These are phyloP conservation scores for Callipepla californica DNA, from an alignment of 2,113 vertebrate species.

Conservation along the genomic window DNA sequence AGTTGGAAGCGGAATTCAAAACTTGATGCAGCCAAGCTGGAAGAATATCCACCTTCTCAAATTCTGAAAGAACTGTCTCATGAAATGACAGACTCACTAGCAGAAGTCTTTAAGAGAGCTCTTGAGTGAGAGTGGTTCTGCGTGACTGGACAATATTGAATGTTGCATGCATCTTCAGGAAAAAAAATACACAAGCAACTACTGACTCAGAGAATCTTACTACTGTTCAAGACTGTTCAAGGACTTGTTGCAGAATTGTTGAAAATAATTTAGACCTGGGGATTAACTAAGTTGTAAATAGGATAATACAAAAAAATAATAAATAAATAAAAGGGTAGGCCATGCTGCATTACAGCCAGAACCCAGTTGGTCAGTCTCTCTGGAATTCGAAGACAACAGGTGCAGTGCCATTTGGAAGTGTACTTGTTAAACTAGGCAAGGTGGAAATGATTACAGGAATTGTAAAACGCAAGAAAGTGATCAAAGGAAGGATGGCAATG, in stretches of 20 bases:
- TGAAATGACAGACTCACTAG: not conserved
- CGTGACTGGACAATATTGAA: not conserved
- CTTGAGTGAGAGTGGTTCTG: not conserved
- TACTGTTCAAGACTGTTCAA: conserved; percentile 1
- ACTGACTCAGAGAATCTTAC: not conserved
- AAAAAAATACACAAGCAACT: not conserved
- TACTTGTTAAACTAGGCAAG: not conserved
- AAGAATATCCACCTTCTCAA: not conserved
- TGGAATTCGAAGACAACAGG: not conserved
- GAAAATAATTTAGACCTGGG: not conserved
- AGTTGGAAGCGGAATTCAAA: not conserved
- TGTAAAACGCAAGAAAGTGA: not conserved
- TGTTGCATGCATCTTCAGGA: not conserved
- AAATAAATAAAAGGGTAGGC: not conserved
- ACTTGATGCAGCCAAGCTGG: not conserved
- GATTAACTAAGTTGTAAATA: not conserved
- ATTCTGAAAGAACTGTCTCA: not conserved
- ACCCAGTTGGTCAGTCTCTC: not conserved
- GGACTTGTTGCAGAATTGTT: not conserved
- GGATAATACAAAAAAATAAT: not conserved
- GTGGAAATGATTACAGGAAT: not conserved
- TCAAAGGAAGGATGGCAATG: not conserved
- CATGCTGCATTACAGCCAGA: not conserved
- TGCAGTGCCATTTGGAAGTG: not conserved
- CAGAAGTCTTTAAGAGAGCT: not conserved